These are phyloP conservation scores for Passerculus sandwichensis DNA, from an alignment of 2,797 vertebrate genomes.

Conservation along the genomic window DNA sequence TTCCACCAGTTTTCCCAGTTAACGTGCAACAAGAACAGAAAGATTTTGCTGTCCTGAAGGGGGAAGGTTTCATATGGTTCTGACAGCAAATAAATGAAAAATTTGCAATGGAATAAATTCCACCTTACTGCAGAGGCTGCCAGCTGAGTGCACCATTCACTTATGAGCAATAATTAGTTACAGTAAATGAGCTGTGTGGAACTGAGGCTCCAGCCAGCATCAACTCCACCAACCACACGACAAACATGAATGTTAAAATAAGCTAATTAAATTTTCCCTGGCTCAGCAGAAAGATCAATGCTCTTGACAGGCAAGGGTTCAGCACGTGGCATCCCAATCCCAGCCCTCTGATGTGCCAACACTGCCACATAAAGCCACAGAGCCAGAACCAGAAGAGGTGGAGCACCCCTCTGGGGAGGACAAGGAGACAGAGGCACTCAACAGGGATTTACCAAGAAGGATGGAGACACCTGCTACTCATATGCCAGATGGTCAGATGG, in stretches of 20 bases:
- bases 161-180: conserved; percentile 23
- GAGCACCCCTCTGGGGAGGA: background rate
- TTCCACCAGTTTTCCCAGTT: background rate
- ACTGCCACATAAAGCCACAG: background rate
- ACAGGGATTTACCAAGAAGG: background rate
- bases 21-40: background rate
- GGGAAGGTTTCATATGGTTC: background rate
- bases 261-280: conserved; percentile 60
- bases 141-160: background rate
- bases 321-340: background rate
- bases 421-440: background rate
- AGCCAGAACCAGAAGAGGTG: background rate
- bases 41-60: background rate
- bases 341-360: background rate
- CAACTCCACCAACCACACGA: conserved; percentile 28
- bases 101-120: background rate
- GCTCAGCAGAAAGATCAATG: conserved; percentile 48
- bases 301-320: background rate
- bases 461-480: background rate
- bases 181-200: conserved; percentile 7
- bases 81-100: conserved; percentile 32
- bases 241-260: conserved; percentile 30
- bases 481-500: background rate
- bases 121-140: background rate
- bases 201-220: conserved; percentile 40